phyloP scores from a whole-genome alignment of 1,140 invertebrate genomes.

The Eupeodes corollae region DNA sequence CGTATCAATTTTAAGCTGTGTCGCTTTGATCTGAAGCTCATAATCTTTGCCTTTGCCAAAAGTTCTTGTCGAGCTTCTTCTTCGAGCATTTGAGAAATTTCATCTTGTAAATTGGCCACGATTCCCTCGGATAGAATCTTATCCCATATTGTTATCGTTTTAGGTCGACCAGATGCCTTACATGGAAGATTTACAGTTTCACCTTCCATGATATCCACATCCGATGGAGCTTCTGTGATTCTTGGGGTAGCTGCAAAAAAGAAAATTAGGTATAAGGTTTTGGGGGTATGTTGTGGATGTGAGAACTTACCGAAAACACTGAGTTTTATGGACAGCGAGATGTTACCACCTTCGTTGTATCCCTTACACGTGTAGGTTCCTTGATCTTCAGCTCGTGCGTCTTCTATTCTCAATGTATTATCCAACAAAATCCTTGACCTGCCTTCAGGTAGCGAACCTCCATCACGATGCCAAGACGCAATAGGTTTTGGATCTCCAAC shows the following conservation, averaged over 20 bases:
- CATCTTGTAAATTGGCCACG: background rate
- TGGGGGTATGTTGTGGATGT: too few relatives aligned
- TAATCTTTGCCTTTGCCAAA: conserved; percentile 5
- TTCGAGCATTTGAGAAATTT: conserved; percentile 1
- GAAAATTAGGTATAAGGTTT: too few relatives aligned
- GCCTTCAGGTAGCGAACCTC: conserved; percentile 54
- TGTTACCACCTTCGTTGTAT: conserved; percentile 51
- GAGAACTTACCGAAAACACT: conserved; percentile 50
- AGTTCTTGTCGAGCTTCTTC: background rate
- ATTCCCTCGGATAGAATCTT: background rate
- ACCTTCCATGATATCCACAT: conserved; percentile 3
- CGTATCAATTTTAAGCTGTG: background rate
- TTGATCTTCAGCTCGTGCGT: conserved; percentile 52
- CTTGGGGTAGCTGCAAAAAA: conserved; percentile 1
- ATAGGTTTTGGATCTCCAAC: conserved; percentile 59
- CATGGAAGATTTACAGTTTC: conserved; percentile 1
- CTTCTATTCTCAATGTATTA: conserved; percentile 52
- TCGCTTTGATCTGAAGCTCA: conserved; percentile 6
- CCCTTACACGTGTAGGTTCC: conserved; percentile 58
- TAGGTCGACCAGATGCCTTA: conserved; percentile 2
- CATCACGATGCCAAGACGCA: conserved; percentile 56
- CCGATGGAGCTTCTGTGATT: conserved; percentile 3
- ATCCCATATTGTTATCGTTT: conserved; percentile 4
- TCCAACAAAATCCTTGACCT: conserved; percentile 51
- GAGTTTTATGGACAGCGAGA: conserved; percentile 49